Conservation (phyloP, 2,888 invertebrate species). For the Dryocosmus kuriphilus region DNA sequence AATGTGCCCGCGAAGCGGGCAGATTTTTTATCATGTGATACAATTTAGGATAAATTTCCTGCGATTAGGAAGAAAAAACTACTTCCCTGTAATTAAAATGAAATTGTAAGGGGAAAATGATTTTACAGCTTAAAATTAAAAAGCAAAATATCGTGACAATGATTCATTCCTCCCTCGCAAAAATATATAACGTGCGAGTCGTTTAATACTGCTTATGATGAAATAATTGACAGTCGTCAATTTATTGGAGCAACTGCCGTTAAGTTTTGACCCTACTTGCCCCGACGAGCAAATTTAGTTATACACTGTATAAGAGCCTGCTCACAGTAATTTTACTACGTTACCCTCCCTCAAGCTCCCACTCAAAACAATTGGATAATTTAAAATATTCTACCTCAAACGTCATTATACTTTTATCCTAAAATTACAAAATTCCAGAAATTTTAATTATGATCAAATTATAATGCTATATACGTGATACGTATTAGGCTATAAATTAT, state of each 20-base stretch:
- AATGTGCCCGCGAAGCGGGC: too few species aligned
- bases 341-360: slow-evolving; percentile 49
- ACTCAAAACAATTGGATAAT: slow-evolving; percentile 59
- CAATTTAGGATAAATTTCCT: too few species aligned
- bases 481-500: not conserved
- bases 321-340: slow-evolving; percentile 47
- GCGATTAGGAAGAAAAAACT: too few species aligned
- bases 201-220: slow-evolving; percentile 52
- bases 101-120: too few species aligned
- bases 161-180: slow-evolving; percentile 31
- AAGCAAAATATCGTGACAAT: slow-evolving; percentile 1
- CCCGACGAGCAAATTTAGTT: slow-evolving; percentile 68
- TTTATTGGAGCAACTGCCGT: slow-evolving; percentile 61
- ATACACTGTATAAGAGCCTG: slow-evolving; percentile 56
- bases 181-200: slow-evolving; percentile 46
- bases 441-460: not conserved
- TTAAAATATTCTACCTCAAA: slow-evolving; percentile 45
- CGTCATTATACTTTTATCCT: slow-evolving; percentile 54
- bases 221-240: slow-evolving; percentile 59
- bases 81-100: too few species aligned
- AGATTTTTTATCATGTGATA: too few species aligned
- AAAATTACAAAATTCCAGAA: not conserved
- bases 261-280: slow-evolving; percentile 61
- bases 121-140: too few species aligned
- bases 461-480: not conserved